Evolutionary conservation across 2,113 vertebrate species (phyloP).

Genomic region (Corythornis vintsioides): DNA sequence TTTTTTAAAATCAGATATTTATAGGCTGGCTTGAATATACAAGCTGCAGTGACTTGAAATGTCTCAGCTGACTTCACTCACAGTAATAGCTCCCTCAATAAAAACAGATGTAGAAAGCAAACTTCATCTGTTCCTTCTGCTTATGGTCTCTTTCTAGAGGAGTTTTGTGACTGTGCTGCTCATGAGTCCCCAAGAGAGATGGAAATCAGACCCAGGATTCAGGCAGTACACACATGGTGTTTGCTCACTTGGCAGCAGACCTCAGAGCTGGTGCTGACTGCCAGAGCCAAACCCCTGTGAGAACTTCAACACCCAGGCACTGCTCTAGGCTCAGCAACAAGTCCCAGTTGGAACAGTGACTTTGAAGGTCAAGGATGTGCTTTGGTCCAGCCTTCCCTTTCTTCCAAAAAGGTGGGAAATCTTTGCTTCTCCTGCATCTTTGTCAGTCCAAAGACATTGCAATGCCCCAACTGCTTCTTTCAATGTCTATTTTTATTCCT

Average conservation of each 20-base stretch:
- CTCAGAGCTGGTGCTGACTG: neutral
- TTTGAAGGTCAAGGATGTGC: neutral
- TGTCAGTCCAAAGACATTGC: neutral
- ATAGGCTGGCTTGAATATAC: constrained; percentile 62
- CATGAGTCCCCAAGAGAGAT: accelerated
- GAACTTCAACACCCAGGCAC: neutral
- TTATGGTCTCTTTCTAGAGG: neutral
- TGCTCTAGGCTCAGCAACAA: neutral
- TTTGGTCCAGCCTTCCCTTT: neutral
- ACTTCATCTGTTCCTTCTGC: constrained; percentile 55
- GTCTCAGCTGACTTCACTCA: constrained; percentile 64
- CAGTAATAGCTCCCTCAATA: constrained; percentile 66
- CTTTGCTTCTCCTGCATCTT: neutral
- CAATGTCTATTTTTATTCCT: neutral
- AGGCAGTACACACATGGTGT: accelerated
- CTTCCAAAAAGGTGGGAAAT: neutral
- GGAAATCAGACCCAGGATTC: neutral
- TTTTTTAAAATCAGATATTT: constrained; percentile 25
- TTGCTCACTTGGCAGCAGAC: neutral
- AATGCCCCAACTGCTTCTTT: neutral
- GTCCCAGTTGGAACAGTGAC: neutral
- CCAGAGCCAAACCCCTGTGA: accelerated
- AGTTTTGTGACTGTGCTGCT: neutral
- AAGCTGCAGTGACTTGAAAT: constrained; percentile 51
- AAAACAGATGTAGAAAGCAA: constrained; percentile 69